phyloP scores from a whole-genome alignment of 2,888 invertebrate species.

The Dolichomitus sp. region DNA sequence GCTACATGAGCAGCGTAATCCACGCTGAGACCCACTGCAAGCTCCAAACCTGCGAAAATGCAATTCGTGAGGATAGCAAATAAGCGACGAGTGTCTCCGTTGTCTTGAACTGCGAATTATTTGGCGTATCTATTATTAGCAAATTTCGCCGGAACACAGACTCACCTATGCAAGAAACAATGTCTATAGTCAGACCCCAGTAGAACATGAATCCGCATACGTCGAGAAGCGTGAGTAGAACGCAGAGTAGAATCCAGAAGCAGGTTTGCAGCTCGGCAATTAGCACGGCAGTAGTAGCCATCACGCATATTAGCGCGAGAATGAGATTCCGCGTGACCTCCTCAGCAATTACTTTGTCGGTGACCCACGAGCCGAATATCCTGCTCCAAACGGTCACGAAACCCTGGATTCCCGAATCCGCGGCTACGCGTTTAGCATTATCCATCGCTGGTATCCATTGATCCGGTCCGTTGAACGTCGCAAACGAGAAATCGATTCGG shows the following conservation, averaged over 20 bases:
- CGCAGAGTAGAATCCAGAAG: slow-evolving; percentile 92
- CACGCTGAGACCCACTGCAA: slow-evolving; percentile 94
- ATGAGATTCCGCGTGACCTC: slow-evolving; percentile 93
- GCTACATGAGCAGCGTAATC: slow-evolving; percentile 95
- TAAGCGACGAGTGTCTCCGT: background rate
- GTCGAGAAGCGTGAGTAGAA: slow-evolving; percentile 91
- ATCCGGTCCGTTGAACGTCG: slow-evolving; percentile 88
- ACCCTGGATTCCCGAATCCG: slow-evolving; percentile 88
- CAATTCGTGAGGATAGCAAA: background rate
- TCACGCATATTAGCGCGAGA: slow-evolving; percentile 92
- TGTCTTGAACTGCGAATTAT: slow-evolving; percentile 3
- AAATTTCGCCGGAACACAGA: background rate
- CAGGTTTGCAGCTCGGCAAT: slow-evolving; percentile 93
- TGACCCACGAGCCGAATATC: slow-evolving; percentile 92
- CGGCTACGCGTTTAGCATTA: slow-evolving; percentile 88
- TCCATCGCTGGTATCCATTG: slow-evolving; percentile 93
- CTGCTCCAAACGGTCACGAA: slow-evolving; percentile 91
- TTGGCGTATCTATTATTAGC: slow-evolving; percentile 9
- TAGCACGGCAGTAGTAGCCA: slow-evolving; percentile 92
- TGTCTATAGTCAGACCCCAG: slow-evolving; percentile 94
- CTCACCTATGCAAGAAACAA: slow-evolving; percentile 92
- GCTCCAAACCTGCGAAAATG: slow-evolving; percentile 87
- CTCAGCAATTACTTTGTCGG: slow-evolving; percentile 91
- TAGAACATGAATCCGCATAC: slow-evolving; percentile 93
- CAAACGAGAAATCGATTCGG: slow-evolving; percentile 89